phyloP scores from a whole-genome alignment of 2,797 vertebrate genomes.

The Microcaecilia unicolor region DNA sequence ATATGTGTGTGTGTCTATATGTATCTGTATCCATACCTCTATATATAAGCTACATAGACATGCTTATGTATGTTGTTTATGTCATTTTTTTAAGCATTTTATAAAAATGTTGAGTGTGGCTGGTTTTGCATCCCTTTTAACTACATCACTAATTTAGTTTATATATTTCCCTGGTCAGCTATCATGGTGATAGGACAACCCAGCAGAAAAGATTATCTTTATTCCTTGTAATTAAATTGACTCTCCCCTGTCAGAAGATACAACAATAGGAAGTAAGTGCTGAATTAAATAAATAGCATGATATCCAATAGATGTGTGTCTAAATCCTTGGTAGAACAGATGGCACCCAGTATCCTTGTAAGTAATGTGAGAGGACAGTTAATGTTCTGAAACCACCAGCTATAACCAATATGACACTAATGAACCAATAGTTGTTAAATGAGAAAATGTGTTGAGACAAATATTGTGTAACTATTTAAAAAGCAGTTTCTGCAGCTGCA shows the following conservation, averaged over 20 bases:
- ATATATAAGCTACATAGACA: too few species aligned
- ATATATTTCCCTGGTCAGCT: constrained; percentile 33
- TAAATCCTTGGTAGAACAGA: constrained; percentile 69
- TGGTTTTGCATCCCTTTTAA: constrained; percentile 32
- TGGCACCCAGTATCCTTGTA: constrained; percentile 64
- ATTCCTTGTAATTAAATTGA: constrained; percentile 74
- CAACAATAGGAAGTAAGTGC: constrained; percentile 56
- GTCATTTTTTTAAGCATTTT: constrained; percentile 50
- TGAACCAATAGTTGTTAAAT: constrained; percentile 37
- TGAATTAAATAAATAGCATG: constrained; percentile 76
- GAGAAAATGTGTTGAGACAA: constrained; percentile 25
- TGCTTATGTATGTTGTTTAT: too few species aligned
- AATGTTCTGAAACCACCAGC: constrained; percentile 67
- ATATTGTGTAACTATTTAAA: not conserved
- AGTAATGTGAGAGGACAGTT: constrained; percentile 73
- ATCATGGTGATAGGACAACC: constrained; percentile 43
- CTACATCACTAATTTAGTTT: constrained; percentile 42
- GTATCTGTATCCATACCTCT: too few species aligned
- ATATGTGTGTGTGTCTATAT: constrained; percentile 39
- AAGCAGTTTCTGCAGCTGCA: not conserved
- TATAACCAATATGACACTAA: constrained; percentile 46
- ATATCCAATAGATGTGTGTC: constrained; percentile 60
- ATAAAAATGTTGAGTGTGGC: constrained; percentile 42
- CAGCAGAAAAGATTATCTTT: constrained; percentile 65
- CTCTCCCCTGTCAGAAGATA: constrained; percentile 44